These are phyloP conservation scores for Amblyornis subalaris DNA, from an alignment of 2,113 vertebrate genomes.

Conservation along the genomic window DNA sequence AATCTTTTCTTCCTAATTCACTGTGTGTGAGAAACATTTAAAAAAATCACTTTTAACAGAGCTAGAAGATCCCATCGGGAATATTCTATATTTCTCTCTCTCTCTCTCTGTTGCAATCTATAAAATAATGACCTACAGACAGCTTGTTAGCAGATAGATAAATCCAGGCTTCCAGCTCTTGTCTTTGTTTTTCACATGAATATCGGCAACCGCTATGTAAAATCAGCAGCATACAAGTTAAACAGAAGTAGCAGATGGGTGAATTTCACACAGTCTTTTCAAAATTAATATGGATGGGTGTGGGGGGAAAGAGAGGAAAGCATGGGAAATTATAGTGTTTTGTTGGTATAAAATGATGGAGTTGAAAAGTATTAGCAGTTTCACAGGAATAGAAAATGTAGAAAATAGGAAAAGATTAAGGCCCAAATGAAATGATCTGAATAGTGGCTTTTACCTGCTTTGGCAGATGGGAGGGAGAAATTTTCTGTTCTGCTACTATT, in stretches of 20 bases:
- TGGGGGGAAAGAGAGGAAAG: background rate
- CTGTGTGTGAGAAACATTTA: background rate
- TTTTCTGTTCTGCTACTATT: background rate
- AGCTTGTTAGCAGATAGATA: background rate
- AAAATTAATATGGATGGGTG: conserved; percentile 1
- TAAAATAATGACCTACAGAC: background rate
- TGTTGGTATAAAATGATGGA: conserved; percentile 13
- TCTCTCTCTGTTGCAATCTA: background rate
- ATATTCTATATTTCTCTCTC: background rate
- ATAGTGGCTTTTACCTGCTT: background rate
- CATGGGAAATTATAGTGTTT: conserved; percentile 26
- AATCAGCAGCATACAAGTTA: conserved; percentile 38
- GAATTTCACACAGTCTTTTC: conserved; percentile 41
- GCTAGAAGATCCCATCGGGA: background rate
- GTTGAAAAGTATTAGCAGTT: conserved; percentile 38
- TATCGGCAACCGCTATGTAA: conserved; percentile 6
- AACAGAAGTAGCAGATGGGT: conserved; percentile 54
- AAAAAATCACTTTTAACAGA: background rate
- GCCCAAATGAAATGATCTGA: background rate
- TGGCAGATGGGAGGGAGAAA: background rate
- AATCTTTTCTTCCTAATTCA: background rate
- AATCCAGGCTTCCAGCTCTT: background rate
- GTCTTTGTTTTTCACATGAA: conserved; percentile 33
- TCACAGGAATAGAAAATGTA: conserved; percentile 9
- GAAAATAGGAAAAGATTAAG: conserved; percentile 1